phyloP scores from a whole-genome alignment of 2,113 vertebrate species.

The Synodontis membranacea region DNA sequence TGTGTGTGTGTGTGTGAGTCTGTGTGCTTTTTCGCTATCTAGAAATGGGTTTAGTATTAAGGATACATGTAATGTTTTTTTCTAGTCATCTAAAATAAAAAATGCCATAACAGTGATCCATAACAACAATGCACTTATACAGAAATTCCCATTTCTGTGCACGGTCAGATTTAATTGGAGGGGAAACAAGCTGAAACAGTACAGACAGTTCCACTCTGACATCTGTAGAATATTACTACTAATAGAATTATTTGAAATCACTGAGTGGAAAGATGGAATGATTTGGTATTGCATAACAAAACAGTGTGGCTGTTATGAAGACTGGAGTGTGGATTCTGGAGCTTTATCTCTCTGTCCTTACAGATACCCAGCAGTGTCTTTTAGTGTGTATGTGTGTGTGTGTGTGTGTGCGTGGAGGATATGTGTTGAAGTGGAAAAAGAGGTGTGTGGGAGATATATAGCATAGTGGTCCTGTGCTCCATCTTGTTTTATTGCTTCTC shows the following conservation, averaged over 20 bases:
- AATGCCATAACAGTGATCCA: neutral
- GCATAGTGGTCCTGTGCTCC: neutral
- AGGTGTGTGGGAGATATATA: neutral
- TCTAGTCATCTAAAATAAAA: neutral
- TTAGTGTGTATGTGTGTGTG: conserved; percentile 14
- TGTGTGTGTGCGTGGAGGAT: conserved; percentile 18
- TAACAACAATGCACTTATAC: neutral
- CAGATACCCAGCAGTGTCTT: neutral
- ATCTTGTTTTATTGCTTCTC: conserved; percentile 21
- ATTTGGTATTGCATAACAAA: neutral
- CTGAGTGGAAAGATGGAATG: conserved; percentile 13
- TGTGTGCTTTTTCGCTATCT: too few relatives aligned
- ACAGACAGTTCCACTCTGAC: neutral
- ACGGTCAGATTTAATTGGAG: neutral
- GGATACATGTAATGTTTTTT: neutral
- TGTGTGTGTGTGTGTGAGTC: too few relatives aligned
- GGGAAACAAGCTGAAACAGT: neutral
- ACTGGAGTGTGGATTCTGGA: neutral
- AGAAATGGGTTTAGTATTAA: neutral
- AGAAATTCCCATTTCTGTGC: neutral
- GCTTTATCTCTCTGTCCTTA: neutral
- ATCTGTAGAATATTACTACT: conserved; percentile 19
- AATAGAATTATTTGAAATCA: neutral
- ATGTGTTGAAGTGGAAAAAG: neutral
- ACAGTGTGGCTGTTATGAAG: neutral